Percentiles rank a stretch among this genome's conserved stretches.
Evolutionary conservation across 2,888 invertebrate species (phyloP).

Genomic region (Teinopalpus imperialis): DNA sequence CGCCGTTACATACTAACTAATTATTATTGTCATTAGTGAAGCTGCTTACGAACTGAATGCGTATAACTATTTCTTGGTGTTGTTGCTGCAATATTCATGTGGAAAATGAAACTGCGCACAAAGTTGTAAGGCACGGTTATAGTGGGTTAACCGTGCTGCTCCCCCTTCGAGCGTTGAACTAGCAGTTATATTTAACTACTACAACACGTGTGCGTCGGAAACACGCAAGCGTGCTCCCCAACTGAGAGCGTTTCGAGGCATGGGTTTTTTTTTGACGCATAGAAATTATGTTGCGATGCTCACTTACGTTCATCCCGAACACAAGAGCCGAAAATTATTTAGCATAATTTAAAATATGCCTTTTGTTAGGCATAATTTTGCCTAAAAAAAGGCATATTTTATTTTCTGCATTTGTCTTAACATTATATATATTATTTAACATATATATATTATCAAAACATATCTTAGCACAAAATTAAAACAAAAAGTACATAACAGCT

Average conservation of each 20-base stretch:
- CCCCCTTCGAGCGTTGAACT: constrained; percentile 74
- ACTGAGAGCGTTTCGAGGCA: constrained; percentile 53
- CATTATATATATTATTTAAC: too few relatives aligned
- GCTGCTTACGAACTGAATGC: constrained; percentile 14
- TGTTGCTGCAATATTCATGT: constrained; percentile 29
- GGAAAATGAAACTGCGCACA: constrained; percentile 25
- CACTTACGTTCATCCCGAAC: too few relatives aligned
- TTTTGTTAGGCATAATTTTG: too few relatives aligned
- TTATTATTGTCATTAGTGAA: constrained; percentile 29
- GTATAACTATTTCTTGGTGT: constrained; percentile 29
- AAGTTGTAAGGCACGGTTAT: constrained; percentile 43
- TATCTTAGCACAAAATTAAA: too few relatives aligned
- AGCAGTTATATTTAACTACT: constrained; percentile 77
- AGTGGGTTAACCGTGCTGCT: constrained; percentile 64
- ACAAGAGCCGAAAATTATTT: too few relatives aligned
- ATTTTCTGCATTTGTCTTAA: too few relatives aligned
- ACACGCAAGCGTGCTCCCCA: constrained; percentile 54
- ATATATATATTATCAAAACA: too few relatives aligned
- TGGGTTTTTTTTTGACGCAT: constrained; percentile 38
- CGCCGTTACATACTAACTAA: constrained; percentile 29
- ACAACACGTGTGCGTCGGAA: constrained; percentile 67
- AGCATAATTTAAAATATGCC: too few relatives aligned
- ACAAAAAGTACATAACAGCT: too few relatives aligned
- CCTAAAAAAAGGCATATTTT: too few relatives aligned
- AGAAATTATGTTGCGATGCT: constrained; percentile 3